A percentile compares a stretch with the other conserved stretches of the same genome.
Conservation (phyloP, 2,113 vertebrate species). For the Ceyx margarethae region DNA sequence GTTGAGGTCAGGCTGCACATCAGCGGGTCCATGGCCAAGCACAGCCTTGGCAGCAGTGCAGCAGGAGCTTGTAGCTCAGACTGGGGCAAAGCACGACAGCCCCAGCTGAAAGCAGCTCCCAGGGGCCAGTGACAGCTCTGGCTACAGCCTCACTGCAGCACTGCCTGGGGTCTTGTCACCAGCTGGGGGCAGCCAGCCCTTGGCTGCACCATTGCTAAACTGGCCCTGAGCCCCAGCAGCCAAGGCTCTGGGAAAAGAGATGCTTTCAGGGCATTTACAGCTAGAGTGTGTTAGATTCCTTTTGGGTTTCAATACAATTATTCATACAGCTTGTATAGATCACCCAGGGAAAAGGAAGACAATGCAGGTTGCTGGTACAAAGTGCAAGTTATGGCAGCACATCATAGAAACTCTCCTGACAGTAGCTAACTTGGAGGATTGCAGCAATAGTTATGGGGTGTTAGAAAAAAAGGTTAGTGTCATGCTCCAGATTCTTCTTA, state of each 20-base stretch:
- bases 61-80: neutral
- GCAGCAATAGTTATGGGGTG: neutral
- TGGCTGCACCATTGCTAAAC: fast-evolving
- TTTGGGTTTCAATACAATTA: neutral
- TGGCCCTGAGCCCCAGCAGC: neutral
- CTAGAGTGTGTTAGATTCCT: neutral
- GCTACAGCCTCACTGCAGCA: neutral
- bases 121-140: neutral
- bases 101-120: neutral
- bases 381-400: neutral
- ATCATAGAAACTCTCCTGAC: neutral
- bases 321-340: neutral
- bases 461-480: neutral
- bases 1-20: neutral
- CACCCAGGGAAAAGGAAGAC: neutral
- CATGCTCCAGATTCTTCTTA: neutral
- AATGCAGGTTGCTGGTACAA: neutral
- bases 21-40: neutral
- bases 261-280: neutral
- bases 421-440: neutral
- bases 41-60: fast-evolving
- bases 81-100: neutral
- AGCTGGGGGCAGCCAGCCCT: neutral
- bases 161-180: neutral
- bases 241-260: neutral